These are phyloP conservation scores for Pantelozetes paolii DNA, from an alignment of 2,888 invertebrate species.

Conservation along the genomic window DNA sequence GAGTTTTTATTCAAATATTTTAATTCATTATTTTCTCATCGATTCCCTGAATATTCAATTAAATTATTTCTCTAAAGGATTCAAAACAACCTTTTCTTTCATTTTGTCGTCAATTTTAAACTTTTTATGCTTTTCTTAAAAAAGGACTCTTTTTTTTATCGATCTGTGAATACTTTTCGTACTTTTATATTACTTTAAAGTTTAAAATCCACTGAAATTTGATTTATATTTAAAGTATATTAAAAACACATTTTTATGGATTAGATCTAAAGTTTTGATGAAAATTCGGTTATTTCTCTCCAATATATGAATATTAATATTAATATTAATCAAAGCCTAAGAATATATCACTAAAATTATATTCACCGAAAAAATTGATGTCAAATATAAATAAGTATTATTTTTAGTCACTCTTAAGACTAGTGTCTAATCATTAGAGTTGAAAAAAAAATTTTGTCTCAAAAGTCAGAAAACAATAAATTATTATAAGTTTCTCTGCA, in stretches of 20 bases:
- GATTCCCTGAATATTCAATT: no score
- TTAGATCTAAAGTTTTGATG: not conserved
- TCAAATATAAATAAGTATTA: conserved; percentile 18
- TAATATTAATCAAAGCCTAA: not conserved
- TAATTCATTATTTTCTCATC: no score
- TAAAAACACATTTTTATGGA: conserved; percentile 3
- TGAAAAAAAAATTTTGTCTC: not conserved
- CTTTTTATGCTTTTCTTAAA: no score
- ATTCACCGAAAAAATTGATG: not conserved
- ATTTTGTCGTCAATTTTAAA: no score
- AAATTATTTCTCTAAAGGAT: no score
- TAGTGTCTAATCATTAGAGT: not conserved
- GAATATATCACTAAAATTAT: conserved; percentile 8
- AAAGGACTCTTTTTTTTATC: no score
- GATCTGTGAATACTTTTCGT: no score
- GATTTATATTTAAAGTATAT: not conserved
- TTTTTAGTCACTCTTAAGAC: not conserved
- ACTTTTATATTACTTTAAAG: no score
- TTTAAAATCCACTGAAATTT: conserved; percentile 3
- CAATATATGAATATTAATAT: not conserved
- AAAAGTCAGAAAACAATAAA: conserved; percentile 9
- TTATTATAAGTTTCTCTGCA: conserved; percentile 19
- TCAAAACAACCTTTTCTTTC: no score
- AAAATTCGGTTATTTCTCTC: not conserved
- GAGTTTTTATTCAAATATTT: no score